phyloP scores from a whole-genome alignment of 2,888 invertebrate genomes.

The Gasteruption jaculator region DNA sequence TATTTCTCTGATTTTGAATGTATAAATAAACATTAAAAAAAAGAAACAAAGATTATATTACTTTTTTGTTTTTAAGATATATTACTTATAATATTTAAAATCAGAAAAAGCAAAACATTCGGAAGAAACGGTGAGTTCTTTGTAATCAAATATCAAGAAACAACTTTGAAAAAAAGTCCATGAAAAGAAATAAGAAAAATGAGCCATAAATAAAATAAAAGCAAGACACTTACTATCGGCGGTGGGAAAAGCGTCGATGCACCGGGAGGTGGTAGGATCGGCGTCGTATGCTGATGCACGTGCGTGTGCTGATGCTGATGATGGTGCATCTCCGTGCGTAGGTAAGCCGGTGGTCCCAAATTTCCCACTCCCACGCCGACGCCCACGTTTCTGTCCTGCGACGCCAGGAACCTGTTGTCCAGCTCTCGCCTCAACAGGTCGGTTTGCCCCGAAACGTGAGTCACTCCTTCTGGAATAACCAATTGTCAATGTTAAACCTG shows the following conservation, averaged over 20 bases:
- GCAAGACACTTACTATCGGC: constrained; percentile 67
- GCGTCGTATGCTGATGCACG: constrained; percentile 80
- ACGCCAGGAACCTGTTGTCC: constrained; percentile 85
- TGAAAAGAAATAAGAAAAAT: constrained; percentile 2
- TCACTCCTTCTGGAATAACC: constrained; percentile 47
- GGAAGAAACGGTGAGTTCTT: no score
- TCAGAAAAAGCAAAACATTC: no score
- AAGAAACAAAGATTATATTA: no score
- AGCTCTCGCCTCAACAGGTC: constrained; percentile 85
- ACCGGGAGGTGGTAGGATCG: constrained; percentile 60
- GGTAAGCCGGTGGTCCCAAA: constrained; percentile 62
- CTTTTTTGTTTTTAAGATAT: no score
- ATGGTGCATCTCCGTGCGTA: constrained; percentile 86
- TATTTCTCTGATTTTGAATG: no score
- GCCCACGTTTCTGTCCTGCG: constrained; percentile 65
- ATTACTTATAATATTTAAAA: no score
- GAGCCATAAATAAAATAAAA: constrained; percentile 13
- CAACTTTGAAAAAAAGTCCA: no score
- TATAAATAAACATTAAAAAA: no score
- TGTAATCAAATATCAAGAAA: no score
- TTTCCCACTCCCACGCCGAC: constrained; percentile 44
- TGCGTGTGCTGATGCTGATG: constrained; percentile 91
- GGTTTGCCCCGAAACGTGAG: constrained; percentile 62
- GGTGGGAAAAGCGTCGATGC: constrained; percentile 60
- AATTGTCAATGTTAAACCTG: no score